These are phyloP conservation scores for Laticauda laticaudata DNA, from an alignment of 2,113 vertebrate genomes.

Conservation along the genomic window DNA sequence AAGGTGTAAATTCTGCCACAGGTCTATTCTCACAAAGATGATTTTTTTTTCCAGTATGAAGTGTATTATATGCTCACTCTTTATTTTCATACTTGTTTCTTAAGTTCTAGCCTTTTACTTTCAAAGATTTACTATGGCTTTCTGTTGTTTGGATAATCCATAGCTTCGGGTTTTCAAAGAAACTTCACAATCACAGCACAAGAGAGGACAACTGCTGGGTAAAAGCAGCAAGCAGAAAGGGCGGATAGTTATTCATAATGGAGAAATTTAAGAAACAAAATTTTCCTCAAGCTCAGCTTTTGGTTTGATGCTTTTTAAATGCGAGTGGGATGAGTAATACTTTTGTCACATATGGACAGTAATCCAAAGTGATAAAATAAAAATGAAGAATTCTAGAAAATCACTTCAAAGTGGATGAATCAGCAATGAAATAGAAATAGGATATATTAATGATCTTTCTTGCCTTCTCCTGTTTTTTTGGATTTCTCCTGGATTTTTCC, in stretches of 20 bases:
- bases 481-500: background rate
- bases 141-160: background rate
- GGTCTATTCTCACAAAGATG: background rate
- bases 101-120: background rate
- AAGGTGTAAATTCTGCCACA: background rate
- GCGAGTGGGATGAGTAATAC: background rate
- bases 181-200: background rate
- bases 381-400: background rate
- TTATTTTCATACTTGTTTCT: background rate
- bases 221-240: background rate
- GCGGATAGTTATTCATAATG: background rate
- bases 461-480: background rate
- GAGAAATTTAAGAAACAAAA: background rate
- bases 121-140: background rate
- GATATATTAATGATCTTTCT: background rate
- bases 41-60: background rate
- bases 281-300: background rate
- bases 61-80: background rate
- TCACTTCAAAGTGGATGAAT: background rate
- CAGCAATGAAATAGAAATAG: background rate
- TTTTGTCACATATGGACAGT: background rate
- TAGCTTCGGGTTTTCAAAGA: background rate
- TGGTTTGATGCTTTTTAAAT: background rate
- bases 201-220: background rate
- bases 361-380: background rate